phyloP scores from a whole-genome alignment of 2,113 vertebrate genomes.

The Loxodonta africana region DNA sequence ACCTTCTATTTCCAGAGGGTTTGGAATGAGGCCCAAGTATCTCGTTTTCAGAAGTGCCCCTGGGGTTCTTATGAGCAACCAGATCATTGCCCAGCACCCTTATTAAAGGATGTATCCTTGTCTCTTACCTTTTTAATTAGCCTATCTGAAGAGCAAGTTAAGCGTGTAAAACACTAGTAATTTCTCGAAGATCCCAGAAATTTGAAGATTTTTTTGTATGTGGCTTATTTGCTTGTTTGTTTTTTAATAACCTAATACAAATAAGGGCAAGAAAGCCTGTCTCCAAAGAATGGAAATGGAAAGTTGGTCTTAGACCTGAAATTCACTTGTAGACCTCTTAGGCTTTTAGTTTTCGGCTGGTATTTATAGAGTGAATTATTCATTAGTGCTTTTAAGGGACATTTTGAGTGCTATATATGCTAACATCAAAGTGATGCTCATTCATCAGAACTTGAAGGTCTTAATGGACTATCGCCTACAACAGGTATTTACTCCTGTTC shows the following conservation, averaged over 20 bases:
- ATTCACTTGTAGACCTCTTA: neutral
- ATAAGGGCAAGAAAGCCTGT: neutral
- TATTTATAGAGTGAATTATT: conserved; percentile 50
- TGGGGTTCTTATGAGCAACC: neutral
- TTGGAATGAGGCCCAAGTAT: neutral
- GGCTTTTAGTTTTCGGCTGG: conserved; percentile 6
- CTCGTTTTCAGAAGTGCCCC: neutral
- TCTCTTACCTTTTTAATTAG: neutral
- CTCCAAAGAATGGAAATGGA: neutral
- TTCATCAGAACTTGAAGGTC: neutral
- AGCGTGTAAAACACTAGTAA: neutral
- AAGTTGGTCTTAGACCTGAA: neutral
- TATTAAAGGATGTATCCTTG: neutral
- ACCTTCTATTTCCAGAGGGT: neutral
- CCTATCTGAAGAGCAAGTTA: neutral
- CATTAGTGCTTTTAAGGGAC: conserved; percentile 34
- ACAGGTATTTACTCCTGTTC: neutral
- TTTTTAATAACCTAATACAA: neutral
- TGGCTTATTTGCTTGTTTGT: neutral
- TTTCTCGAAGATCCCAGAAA: neutral
- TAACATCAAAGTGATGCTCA: neutral
- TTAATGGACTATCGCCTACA: neutral
- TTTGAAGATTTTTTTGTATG: neutral
- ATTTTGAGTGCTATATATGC: neutral
- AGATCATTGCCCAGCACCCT: neutral